Conservation (phyloP, 2,888 invertebrate species). For the Laspeyria flexula region DNA sequence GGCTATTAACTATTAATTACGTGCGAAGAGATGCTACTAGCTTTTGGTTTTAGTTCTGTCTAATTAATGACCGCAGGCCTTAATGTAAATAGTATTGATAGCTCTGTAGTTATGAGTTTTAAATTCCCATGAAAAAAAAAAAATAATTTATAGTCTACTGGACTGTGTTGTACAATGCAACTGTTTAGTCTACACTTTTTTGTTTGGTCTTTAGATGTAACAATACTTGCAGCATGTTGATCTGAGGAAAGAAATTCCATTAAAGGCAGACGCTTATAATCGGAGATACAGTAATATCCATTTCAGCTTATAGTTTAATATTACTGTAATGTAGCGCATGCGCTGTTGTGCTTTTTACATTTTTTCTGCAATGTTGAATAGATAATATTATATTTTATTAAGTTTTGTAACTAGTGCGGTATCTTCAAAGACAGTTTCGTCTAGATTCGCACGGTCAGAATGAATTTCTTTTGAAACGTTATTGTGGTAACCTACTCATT, state of each 20-base stretch:
- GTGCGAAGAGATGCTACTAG: slow-evolving; percentile 42
- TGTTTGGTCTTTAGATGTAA: slow-evolving; percentile 22
- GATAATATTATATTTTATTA: slow-evolving; percentile 13
- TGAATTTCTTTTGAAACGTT: slow-evolving; percentile 7
- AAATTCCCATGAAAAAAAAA: slow-evolving; percentile 24
- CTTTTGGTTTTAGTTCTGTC: slow-evolving; percentile 31
- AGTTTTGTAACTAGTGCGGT: slow-evolving; percentile 17
- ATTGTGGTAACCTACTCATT: slow-evolving; percentile 3
- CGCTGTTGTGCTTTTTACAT: not conserved
- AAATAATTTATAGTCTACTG: slow-evolving; percentile 20
- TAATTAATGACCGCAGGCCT: slow-evolving; percentile 31
- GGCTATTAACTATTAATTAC: slow-evolving; percentile 49
- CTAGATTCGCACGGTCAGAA: slow-evolving; percentile 3
- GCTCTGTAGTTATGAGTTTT: slow-evolving; percentile 22
- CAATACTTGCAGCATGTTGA: slow-evolving; percentile 26
- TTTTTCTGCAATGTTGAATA: slow-evolving; percentile 15
- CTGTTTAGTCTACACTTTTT: slow-evolving; percentile 28
- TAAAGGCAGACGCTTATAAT: slow-evolving; percentile 33
- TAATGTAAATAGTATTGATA: slow-evolving; percentile 22
- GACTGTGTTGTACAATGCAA: slow-evolving; percentile 17
- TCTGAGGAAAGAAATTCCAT: slow-evolving; percentile 27
- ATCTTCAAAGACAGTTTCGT: slow-evolving; percentile 17
- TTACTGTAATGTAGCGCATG: slow-evolving; percentile 26
- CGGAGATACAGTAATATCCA: slow-evolving; percentile 38
- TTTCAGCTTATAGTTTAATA: slow-evolving; percentile 23